Evolutionary conservation across 2,888 invertebrate species (phyloP), one percentile per base, ranked within the genome.

Genomic region (Acholoe squamosa): DNA sequence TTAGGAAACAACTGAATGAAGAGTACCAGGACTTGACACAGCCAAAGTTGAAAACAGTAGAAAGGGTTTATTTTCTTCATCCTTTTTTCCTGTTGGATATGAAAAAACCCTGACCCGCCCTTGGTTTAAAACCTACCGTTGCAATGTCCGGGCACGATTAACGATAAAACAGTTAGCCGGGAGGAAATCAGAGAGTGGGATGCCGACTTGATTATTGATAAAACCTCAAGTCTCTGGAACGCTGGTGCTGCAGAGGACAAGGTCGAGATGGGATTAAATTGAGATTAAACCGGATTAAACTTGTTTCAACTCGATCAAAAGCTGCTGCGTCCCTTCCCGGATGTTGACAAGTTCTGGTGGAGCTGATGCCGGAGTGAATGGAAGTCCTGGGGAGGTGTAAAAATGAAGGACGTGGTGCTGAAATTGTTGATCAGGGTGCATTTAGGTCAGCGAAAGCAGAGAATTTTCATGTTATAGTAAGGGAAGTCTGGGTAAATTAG

Each of bases 271-370:
- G 61, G 34, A 56, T 25, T 31, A 52, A 28, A 84, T 28, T 28
- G 19, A 51, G 25, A 51, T 43, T 34, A 52, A 52, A 84, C 25
- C 33, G 84, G 43, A 51, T 43, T 34, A 52, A 52, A 84, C 25
- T 12, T 43, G 43, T 28, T 25, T 25, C 25, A 51, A 51, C 25
- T 43, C 33, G 84, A 34, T 33, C 19, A 52, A 22, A 61, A 61
- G 61, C 61, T 19, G 61, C 61, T 19, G 61, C 61, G 61, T 61
- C 77, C 77, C 77, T 3, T 77, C 77, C 77, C 31, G 31, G 31
- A 19, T 77, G 16, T n/a, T 34, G 28, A 28, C 31, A 19, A 19
- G n/a, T 77, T 16, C 19, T 61, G 3, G 3, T 61, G 1, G 12
- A 19, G 61, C 61, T 7, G 61, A 3, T 61, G n/a, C 19, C 61